Conservation (phyloP, 1,140 invertebrate species). For the Arctopsyche grandis region DNA sequence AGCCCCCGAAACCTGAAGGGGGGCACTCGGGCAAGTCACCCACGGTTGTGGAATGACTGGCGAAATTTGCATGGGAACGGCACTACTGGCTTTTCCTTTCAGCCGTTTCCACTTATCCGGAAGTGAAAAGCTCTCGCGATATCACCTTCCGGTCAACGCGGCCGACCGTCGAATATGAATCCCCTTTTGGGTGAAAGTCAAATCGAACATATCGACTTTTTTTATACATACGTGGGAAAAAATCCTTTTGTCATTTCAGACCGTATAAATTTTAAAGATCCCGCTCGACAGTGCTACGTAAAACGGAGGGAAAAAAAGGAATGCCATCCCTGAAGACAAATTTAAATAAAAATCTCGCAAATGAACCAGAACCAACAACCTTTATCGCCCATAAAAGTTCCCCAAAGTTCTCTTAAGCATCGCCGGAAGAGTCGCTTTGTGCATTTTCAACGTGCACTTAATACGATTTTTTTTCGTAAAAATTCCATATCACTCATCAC, state of each 20-base stretch:
- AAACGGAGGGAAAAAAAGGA: too few species aligned
- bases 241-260: too few species aligned
- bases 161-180: conserved; percentile 42
- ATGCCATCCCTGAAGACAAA: background rate
- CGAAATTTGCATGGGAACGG: conserved; percentile 29
- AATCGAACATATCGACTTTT: too few species aligned
- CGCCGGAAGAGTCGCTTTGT: background rate
- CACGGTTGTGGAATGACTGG: conserved; percentile 13
- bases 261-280: too few species aligned
- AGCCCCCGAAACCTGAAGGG: background rate
- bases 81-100: conserved; percentile 30
- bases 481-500: too few species aligned
- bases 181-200: conserved; percentile 7
- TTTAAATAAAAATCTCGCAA: conserved; percentile 20
- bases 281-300: too few species aligned
- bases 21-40: conserved; percentile 11
- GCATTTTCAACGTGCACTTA: conserved; percentile 28
- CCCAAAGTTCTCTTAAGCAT: background rate
- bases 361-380: conserved; percentile 12
- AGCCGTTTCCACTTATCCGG: background rate
- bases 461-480: background rate
- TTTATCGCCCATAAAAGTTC: conserved; percentile 27
- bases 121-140: conserved; percentile 37
- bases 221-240: too few species aligned
- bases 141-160: conserved; percentile 36